phyloP scores from a whole-genome alignment of 1,140 invertebrate genomes.

The Streblospio benedicti region DNA sequence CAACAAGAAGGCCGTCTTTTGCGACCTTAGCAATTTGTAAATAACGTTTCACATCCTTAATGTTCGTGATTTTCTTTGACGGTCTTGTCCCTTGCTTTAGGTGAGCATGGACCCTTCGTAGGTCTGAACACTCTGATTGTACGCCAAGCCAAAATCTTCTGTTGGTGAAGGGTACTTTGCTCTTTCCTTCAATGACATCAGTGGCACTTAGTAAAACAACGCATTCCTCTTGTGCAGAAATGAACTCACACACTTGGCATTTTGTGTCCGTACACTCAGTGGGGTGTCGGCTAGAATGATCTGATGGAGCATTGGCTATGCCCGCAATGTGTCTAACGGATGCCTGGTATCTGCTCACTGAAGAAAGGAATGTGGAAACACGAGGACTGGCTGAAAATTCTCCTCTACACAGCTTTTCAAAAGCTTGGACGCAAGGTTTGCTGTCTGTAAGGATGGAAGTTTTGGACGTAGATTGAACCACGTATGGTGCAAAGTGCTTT shows the following conservation, averaged over 20 bases:
- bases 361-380: conserved; percentile 18
- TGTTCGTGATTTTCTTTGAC: neutral
- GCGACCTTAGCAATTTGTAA: neutral
- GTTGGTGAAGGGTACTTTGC: neutral
- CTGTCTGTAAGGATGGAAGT: conserved; percentile 21
- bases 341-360: conserved; percentile 19
- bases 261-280: conserved; percentile 3
- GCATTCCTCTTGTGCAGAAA: too few species aligned
- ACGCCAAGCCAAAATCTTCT: neutral
- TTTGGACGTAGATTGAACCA: conserved; percentile 17
- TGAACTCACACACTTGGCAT: conserved; percentile 10
- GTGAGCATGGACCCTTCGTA: neutral
- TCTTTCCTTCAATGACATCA: neutral
- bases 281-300: conserved; percentile 21
- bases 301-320: conserved; percentile 14
- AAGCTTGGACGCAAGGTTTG: conserved; percentile 24
- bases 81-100: neutral
- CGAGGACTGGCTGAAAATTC: conserved; percentile 23
- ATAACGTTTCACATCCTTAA: neutral
- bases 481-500: conserved; percentile 21
- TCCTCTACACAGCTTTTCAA: conserved; percentile 21
- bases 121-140: neutral
- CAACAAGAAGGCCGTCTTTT: neutral
- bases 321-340: conserved; percentile 18
- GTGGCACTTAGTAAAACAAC: too few species aligned